Conservation (phyloP, 2,888 invertebrate genomes). For the Eupithecia abbreviata region DNA sequence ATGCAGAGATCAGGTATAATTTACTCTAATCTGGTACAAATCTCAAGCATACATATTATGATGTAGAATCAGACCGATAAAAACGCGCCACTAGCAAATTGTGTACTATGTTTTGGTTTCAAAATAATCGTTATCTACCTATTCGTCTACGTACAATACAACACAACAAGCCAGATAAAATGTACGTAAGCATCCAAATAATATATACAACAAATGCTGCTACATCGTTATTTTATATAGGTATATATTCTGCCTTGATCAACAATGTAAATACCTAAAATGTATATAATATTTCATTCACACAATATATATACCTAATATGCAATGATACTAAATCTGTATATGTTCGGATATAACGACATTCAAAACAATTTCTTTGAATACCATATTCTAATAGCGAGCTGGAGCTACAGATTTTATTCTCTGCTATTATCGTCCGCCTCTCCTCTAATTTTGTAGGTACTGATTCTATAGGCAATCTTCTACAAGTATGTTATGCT, state of each 20-base stretch:
- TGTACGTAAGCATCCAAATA: neutral
- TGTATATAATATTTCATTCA: neutral
- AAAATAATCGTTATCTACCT: slow-evolving; percentile 35
- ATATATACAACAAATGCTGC: neutral
- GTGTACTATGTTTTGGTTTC: slow-evolving; percentile 3
- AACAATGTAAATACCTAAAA: neutral
- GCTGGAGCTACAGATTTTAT: neutral
- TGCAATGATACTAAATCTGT: neutral
- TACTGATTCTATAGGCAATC: neutral
- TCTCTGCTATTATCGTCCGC: neutral
- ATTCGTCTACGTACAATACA: neutral
- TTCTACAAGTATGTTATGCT: neutral
- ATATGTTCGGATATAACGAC: neutral
- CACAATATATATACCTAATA: neutral
- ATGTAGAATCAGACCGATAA: slow-evolving; percentile 6
- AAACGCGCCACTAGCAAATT: slow-evolving; percentile 36
- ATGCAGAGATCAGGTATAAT: slow-evolving; percentile 51
- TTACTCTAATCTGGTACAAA: neutral
- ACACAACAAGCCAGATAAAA: neutral
- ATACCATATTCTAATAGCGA: neutral
- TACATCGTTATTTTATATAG: no score
- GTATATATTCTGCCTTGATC: neutral
- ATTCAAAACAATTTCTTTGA: neutral
- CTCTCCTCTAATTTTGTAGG: neutral
- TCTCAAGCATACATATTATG: neutral